Evolutionary conservation across 2,888 invertebrate species (phyloP), one percentile per base, ranked within the genome.

Genomic region (Trichogramma dendrolimi): DNA sequence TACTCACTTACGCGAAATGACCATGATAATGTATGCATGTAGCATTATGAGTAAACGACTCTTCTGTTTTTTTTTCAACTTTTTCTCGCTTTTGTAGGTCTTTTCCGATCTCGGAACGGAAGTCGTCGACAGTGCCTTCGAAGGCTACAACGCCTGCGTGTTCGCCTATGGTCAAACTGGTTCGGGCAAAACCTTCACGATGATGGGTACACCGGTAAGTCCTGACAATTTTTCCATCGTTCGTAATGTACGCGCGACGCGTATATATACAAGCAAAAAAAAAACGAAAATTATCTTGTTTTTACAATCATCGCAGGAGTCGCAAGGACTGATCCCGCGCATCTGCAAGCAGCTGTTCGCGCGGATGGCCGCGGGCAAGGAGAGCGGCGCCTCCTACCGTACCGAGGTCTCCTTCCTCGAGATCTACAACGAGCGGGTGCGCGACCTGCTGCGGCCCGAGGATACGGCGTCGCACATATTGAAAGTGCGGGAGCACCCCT

Each of bases 161-260:
- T 93, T 94, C 82, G 93, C 94, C 50, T 94, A 94, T 78, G 94
- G 94, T 27, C 93, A 94, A 82, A 94, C 93, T 4, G 93, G 93
- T 67, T 92, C 92, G 78, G 93, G 93, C 59, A 94, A 94, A 81
- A 93, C 93, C 0, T 92, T 90, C 77, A 94, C 93, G 44, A 94
- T 94, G 93, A 93, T 93, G 92, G 93, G 93, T 4, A 85, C 88
- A 6, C 81, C 85, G 70, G 89, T 89, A 79, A 80, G 82, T 66
- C 27, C 5, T 38, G 4, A 11, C 27, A 50, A 7, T 39, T 58
- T 7, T 8, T 27, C 6, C 11, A 38, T 43, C 39, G 41, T 46
- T 44, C 51, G 7, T 48, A 6, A 27, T 5, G 3, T 2, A 27
- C 27, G 40, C 10, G 7, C 5, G n/a, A n/a, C 27, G 40, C 51